Evolutionary conservation across 2,797 vertebrate species (phyloP), one percentile per base, ranked within the genome.

Genomic region (Acestrorhynchus altus): DNA sequence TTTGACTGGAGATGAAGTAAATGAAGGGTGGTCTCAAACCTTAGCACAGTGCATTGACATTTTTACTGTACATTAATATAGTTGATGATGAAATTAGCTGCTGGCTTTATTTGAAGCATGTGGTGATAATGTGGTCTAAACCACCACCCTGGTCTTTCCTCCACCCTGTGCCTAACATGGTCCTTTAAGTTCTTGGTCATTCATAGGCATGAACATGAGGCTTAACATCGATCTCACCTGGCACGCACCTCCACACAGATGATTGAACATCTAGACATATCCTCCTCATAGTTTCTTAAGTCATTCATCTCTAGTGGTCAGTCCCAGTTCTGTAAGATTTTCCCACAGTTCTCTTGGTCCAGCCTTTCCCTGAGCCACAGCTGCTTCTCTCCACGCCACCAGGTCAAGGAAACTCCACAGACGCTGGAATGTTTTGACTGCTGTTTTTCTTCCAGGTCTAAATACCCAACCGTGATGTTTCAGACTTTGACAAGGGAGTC

Each of bases 341-440:
- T 47, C 65, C 65, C 65, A 67, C 44, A 47, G 65, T 67, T 66
- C 42, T 66, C 42, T 49, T 46, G 39, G 44, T 31, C 10, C 24
- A 82, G 80, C 85, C 22, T 60, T 42, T 67, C 26, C n/a, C 31
- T 28, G 73, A 40, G 28, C 16, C 49, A 18, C 72, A 51, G 35
- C 59, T 56, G 59, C 63, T 80, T 85, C 51, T 72, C 78, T 46
- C 76, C 79, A 66, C 31, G 35, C 52, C 78, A 63, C 54, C 68
- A 67, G 49, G 72, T 79, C 5, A 11, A 61, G 76, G 72, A 85
- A 87, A 86, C 0, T 49, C 78, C 84, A 85, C 85, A 81, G 84
- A 86, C 76, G n/a, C 75, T 86, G 84, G 87, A 89, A 90, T 90
- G 88, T 88, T 91, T 88, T 86, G n/a, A 72, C 72, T 86, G 72